Conservation (phyloP, 2,797 vertebrate species). For the Pipistrellus pipistrellus region DNA sequence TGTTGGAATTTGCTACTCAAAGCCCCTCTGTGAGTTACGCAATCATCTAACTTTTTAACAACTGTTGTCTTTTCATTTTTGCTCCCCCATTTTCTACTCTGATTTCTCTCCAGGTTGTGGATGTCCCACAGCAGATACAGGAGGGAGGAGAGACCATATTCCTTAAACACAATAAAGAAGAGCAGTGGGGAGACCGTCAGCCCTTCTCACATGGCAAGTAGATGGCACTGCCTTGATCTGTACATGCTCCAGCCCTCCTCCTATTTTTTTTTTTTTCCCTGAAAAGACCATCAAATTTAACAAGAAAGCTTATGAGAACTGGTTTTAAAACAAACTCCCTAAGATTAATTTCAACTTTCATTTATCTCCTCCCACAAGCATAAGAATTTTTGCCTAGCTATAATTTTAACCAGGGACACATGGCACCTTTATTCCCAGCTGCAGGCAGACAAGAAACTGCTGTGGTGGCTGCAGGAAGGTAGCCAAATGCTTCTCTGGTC, state of each 20-base stretch:
- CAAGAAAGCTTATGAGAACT: neutral
- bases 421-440: neutral
- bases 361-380: neutral
- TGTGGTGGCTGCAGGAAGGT: neutral
- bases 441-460: neutral
- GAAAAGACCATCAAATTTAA: slow-evolving; percentile 26
- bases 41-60: neutral
- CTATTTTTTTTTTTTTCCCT: neutral
- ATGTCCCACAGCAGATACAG: neutral
- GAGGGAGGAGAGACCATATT: neutral
- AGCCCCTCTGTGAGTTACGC: neutral
- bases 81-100: neutral
- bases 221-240: neutral
- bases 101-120: neutral
- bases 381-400: neutral
- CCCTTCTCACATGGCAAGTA: neutral
- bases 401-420: neutral
- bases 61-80: neutral
- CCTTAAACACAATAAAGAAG: neutral
- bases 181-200: neutral
- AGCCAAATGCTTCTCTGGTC: neutral
- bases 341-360: slow-evolving; percentile 6
- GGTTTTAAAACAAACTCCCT: neutral
- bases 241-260: neutral
- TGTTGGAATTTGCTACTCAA: neutral